Evolutionary conservation across 2,113 vertebrate species (phyloP).

Genomic region (Rutilus rutilus): DNA sequence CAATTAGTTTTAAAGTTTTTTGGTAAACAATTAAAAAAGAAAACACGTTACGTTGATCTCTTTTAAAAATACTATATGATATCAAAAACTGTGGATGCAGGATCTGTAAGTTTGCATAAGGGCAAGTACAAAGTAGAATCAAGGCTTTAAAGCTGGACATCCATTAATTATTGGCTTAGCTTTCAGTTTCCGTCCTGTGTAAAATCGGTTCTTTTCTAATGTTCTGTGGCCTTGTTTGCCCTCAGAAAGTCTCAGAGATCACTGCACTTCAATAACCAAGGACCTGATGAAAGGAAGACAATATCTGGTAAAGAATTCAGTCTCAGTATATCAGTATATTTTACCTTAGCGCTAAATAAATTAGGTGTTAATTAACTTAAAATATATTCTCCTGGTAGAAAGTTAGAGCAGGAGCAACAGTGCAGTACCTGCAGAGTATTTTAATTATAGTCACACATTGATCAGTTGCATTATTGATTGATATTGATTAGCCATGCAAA

Average conservation of each 20-base stretch:
- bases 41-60: neutral
- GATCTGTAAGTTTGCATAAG: neutral
- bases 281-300: neutral
- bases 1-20: neutral
- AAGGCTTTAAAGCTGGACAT: slow-evolving; percentile 18
- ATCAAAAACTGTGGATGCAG: neutral
- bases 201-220: slow-evolving; percentile 2
- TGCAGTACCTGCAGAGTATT: neutral
- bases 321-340: neutral
- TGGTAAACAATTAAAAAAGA: too few species aligned
- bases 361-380: slow-evolving; percentile 21
- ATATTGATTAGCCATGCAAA: slow-evolving; percentile 19
- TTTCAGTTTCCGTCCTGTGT: neutral
- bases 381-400: neutral
- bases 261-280: slow-evolving; percentile 1
- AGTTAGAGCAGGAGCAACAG: neutral
- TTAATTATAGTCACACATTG: slow-evolving; percentile 2
- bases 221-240: slow-evolving; percentile 14
- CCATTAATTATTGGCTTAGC: slow-evolving; percentile 19
- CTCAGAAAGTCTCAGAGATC: neutral
- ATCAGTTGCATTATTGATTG: slow-evolving; percentile 21
- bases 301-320: neutral
- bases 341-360: slow-evolving; percentile 7
- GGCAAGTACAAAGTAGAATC: slow-evolving; percentile 3
- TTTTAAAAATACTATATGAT: neutral